Base-by-base conservation (phyloP, 2,113 vertebrate genomes). In the Henicopernis longicauda region DNA sequence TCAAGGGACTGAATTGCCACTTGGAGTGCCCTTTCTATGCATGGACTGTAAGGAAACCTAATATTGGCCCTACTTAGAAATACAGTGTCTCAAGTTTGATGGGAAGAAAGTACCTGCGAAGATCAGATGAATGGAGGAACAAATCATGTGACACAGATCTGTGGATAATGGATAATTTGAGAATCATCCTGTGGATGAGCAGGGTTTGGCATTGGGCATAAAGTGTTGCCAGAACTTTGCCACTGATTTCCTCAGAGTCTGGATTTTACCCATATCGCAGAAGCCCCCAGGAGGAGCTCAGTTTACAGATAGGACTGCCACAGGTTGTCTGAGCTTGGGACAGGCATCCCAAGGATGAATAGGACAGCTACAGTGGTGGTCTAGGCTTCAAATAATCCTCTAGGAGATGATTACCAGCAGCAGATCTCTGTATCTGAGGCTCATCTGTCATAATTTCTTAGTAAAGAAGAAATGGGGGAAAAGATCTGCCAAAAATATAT, bases 361-460 rank as follows among this genome's bases (percentile, higher is more conserved):
- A 92, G 67, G 29, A 71, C 49, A 72, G 38, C 63, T 79, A 74
- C 49, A 80, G 50, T 52, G 45, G 86, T 79, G 45, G 69, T 72
- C 72, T 70, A 45, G n/a, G 38, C 50, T 93, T 88, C 44, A 80
- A 92, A 94, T 94, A 91, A 93, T 89, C 71, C 40, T 86, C 44
- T 69, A 74, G 76, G 27, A 92, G 62, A 70, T 54, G 25, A 80
- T 81, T 84, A 84, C 55, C 45, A 72, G 57, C 29, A 80, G 61
- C 87, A 82, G 59, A 95, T 90, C 69, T 86, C 82, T 93, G 25
- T 59, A 59, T 92, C 62, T 79, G 63, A 91, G 47, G 13, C 58
- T 94, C 79, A 94, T 97, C 86, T 92, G 42, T 97, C 69, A 61
- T 90, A 76, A 94, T 97, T 90, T 93, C 78, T 95, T 82, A 88